Percentiles rank a stretch among this genome's conserved stretches.
These are phyloP conservation scores for Ceratotherium simum DNA, from an alignment of 2,113 vertebrate genomes.

Conservation along the genomic window DNA sequence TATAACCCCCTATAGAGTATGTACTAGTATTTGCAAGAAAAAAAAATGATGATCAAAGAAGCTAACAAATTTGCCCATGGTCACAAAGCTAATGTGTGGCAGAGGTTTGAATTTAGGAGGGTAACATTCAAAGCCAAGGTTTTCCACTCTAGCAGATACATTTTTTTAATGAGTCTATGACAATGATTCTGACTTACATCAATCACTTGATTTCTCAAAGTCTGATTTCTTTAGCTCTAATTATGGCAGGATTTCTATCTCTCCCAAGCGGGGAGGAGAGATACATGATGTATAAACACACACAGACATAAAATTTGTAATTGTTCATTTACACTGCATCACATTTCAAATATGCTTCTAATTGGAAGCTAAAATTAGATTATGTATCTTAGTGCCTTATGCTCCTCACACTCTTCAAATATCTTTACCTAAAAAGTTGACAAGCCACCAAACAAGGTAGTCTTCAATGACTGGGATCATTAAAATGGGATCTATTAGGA, in stretches of 20 bases:
- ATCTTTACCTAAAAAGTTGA: constrained; percentile 42
- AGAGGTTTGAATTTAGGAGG: not conserved
- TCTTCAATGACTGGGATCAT: constrained; percentile 5
- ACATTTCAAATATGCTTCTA: constrained; percentile 47
- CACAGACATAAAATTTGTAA: not conserved
- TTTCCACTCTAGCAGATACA: not conserved
- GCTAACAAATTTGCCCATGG: not conserved
- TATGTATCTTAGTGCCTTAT: not conserved
- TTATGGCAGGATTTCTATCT: not conserved
- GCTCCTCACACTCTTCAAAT: not conserved
- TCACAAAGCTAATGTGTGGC: not conserved
- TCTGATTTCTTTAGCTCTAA: not conserved
- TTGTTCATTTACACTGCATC: constrained; percentile 17
- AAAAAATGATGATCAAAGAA: not conserved
- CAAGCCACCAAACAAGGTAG: not conserved
- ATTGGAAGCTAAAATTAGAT: constrained; percentile 58
- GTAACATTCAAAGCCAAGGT: not conserved
- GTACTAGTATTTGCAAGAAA: not conserved
- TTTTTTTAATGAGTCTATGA: not conserved
- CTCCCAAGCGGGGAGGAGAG: not conserved
- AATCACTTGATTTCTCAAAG: not conserved
- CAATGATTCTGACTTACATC: not conserved
- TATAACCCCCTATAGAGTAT: not conserved
- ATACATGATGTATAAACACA: not conserved
- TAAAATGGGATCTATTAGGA: constrained; percentile 32